Evolutionary conservation across 2,888 invertebrate genomes (phyloP).

Genomic region (Drosophila ustulata): DNA sequence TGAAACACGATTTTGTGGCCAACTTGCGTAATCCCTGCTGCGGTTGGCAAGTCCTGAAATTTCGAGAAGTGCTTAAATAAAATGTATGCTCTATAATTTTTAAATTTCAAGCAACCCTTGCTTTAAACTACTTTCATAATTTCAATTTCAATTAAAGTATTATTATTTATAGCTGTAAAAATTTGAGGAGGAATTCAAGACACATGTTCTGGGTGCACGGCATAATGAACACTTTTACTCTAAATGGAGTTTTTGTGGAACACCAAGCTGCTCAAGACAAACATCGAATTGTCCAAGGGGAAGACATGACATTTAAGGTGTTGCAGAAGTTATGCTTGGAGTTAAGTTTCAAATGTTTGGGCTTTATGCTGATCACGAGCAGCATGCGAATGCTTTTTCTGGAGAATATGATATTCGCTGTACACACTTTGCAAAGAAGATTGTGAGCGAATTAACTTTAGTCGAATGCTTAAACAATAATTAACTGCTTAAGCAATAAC

Average conservation of each 20-base stretch:
- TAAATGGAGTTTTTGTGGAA: neutral
- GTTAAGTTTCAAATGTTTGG: neutral
- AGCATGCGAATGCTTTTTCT: slow-evolving; percentile 1
- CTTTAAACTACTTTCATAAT: neutral
- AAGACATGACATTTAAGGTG: neutral
- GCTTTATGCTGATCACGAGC: slow-evolving; percentile 7
- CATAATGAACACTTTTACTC: slow-evolving; percentile 5
- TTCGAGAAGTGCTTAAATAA: neutral
- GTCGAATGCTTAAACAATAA: neutral
- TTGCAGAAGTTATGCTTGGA: neutral
- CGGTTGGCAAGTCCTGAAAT: neutral
- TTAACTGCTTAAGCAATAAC: neutral
- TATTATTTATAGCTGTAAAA: neutral
- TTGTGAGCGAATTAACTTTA: slow-evolving; percentile 11
- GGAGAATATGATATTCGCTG: slow-evolving; percentile 16
- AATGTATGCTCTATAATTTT: neutral
- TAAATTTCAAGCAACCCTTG: neutral
- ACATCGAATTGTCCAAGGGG: neutral
- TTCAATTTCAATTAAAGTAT: neutral
- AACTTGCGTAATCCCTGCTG: slow-evolving; percentile 17
- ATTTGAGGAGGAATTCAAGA: neutral
- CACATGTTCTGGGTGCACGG: slow-evolving; percentile 18
- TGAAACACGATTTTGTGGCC: slow-evolving; percentile 20
- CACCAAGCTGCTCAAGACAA: neutral
- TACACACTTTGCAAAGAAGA: neutral